A percentile compares a stretch with the other conserved stretches of the same genome.
Evolutionary conservation across 2,113 vertebrate species (phyloP).

Genomic region (Corythoichthys intestinalis): DNA sequence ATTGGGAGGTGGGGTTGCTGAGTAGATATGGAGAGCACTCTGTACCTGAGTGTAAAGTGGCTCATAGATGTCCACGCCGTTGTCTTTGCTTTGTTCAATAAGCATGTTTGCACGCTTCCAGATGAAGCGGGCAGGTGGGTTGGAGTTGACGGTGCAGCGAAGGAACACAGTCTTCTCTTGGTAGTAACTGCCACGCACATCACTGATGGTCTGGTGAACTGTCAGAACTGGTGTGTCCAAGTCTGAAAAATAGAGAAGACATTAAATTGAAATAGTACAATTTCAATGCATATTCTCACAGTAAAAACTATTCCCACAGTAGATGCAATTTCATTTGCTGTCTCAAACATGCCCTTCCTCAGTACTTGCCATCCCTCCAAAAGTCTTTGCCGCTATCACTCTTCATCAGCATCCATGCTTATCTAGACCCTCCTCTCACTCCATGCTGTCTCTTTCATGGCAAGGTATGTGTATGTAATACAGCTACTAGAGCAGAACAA

Average conservation of each 20-base stretch:
- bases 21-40: neutral
- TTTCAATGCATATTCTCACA: neutral
- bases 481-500: neutral
- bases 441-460: slow-evolving; percentile 2
- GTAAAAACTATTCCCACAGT: slow-evolving; percentile 31
- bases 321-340: slow-evolving; percentile 36
- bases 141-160: slow-evolving; percentile 96
- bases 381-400: slow-evolving; percentile 55
- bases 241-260: slow-evolving; percentile 69
- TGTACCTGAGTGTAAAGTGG: slow-evolving; percentile 93
- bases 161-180: slow-evolving; percentile 98
- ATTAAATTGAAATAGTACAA: neutral
- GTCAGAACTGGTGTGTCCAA: slow-evolving; percentile 91
- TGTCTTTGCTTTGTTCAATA: slow-evolving; percentile 94
- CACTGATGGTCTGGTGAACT: slow-evolving; percentile 94
- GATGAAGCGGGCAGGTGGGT: slow-evolving; percentile 94
- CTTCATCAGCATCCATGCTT: slow-evolving; percentile 39
- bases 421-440: slow-evolving; percentile 26
- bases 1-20: neutral
- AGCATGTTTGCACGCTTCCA: slow-evolving; percentile 86
- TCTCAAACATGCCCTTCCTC: too few species aligned
- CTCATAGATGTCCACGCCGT: slow-evolving; percentile 96
- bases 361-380: slow-evolving; percentile 39
- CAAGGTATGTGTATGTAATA: neutral
- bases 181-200: slow-evolving; percentile 94